A percentile compares a stretch with the other conserved stretches of the same genome.
Evolutionary conservation across 2,888 invertebrate genomes (phyloP).

Genomic region (Caenorhabditis imperialis): DNA sequence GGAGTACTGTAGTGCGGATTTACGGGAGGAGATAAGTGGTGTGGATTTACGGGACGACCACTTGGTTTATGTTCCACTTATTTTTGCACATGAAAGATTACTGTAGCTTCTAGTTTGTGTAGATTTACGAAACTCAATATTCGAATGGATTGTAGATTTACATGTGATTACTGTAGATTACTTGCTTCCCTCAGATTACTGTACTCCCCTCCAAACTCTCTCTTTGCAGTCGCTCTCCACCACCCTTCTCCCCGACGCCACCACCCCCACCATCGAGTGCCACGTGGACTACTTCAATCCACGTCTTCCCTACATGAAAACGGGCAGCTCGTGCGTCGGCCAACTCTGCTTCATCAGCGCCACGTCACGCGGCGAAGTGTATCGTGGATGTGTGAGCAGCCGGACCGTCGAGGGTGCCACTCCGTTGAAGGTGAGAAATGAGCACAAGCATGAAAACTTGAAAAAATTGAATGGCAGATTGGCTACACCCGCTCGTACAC

Average conservation of each 20-base stretch:
- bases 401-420: conserved; percentile 34
- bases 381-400: conserved; percentile 58
- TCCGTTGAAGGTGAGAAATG: conserved; percentile 29
- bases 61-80: too few relatives aligned
- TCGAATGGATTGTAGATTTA: background rate
- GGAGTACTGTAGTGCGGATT: too few relatives aligned
- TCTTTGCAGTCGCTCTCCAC: conserved; percentile 37
- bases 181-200: background rate
- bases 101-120: too few relatives aligned
- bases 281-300: conserved; percentile 63
- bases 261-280: conserved; percentile 50
- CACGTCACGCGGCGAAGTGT: conserved; percentile 60
- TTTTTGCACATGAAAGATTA: too few relatives aligned
- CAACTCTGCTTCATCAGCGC: conserved; percentile 64
- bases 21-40: too few relatives aligned
- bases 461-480: conserved; percentile 28
- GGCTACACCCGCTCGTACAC: conserved; percentile 60
- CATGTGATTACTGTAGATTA: too few relatives aligned
- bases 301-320: conserved; percentile 52
- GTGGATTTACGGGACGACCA: too few relatives aligned
- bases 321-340: conserved; percentile 51
- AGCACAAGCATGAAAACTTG: background rate
- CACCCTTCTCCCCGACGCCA: conserved; percentile 11
- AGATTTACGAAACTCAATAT: too few relatives aligned
- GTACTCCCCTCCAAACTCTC: background rate